Evolutionary conservation across 2,888 invertebrate species (phyloP).

Genomic region (Drosophila planitibia): DNA sequence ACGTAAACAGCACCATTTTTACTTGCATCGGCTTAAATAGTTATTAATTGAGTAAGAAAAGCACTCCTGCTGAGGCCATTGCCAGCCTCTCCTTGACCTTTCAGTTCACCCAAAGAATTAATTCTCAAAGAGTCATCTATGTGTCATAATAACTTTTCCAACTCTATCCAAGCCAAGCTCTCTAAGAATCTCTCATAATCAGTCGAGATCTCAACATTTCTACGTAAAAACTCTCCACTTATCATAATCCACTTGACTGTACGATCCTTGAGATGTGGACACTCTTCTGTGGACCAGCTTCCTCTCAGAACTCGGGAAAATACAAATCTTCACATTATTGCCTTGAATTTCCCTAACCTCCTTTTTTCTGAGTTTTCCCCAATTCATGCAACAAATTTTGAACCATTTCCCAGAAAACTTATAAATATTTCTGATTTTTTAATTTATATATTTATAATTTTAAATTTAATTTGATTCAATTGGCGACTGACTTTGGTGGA

Average conservation of each 20-base stretch:
- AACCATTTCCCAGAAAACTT: too few species aligned
- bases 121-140: not conserved
- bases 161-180: not conserved
- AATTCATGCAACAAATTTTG: too few species aligned
- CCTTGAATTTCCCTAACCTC: not conserved
- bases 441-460: too few species aligned
- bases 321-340: not conserved
- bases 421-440: too few species aligned
- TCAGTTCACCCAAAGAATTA: not conserved
- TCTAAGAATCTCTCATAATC: not conserved
- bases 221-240: too few species aligned
- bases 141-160: not conserved
- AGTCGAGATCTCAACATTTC: too few species aligned
- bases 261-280: too few species aligned
- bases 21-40: constrained; percentile 31
- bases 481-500: too few species aligned
- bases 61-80: not conserved
- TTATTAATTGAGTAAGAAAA: constrained; percentile 19
- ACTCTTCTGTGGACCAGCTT: too few species aligned
- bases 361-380: too few species aligned
- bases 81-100: not conserved
- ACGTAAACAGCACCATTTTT: constrained; percentile 26
- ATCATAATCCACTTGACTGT: too few species aligned
- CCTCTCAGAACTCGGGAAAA: not conserved
- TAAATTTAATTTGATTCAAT: too few species aligned